Evolutionary conservation across 2,888 invertebrate genomes (phyloP), one percentile per base, ranked within the genome.

Genomic region (Drosophila conformis): DNA sequence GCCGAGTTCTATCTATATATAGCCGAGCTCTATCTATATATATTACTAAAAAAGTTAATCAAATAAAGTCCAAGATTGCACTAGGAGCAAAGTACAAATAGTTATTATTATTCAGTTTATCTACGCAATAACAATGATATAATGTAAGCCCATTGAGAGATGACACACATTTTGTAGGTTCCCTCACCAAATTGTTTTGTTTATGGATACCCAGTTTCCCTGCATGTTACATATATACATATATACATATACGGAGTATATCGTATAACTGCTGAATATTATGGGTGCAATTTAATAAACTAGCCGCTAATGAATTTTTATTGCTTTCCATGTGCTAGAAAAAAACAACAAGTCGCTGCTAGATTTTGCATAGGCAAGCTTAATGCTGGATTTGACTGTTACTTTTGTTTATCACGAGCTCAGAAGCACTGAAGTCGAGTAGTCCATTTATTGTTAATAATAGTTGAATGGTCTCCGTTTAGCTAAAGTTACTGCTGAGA

Each of bases 231-330:
- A 31, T 35, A 46, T 46, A 36, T 49, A 3, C 29, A 59, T 33
- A 18, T 48, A 29, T 25, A 31, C 21, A 36, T 31, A 35, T 31
- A 35, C 4, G 4, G 13, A 21, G 15, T 46, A 33, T 69, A 52
- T 69, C 70, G 51, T 69, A 48, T 18, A 54, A 49, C 49, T 18
- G 58, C 42, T 56, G 69, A 11, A 38, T 68, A 69, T 57, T 74
- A 60, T 53, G 81, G 81, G 81, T 78, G 78, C 81, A 78, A 71
- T 80, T 76, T 71, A 76, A 70, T 76, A 76, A 78, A 79, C 63
- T 42, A 64, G 46, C 63, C 8, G 27, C 56, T 63, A 73, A 73
- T 67, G 78, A 67, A 76, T 76, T 66, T 78, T 78, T 73, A 76
- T 76, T 76, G 76, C 74, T 51, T 36, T 62, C 46, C 48, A 52